Evolutionary conservation across 2,113 vertebrate species (phyloP), one percentile per base, ranked within the genome.

Genomic region (Diadophis punctatus): DNA sequence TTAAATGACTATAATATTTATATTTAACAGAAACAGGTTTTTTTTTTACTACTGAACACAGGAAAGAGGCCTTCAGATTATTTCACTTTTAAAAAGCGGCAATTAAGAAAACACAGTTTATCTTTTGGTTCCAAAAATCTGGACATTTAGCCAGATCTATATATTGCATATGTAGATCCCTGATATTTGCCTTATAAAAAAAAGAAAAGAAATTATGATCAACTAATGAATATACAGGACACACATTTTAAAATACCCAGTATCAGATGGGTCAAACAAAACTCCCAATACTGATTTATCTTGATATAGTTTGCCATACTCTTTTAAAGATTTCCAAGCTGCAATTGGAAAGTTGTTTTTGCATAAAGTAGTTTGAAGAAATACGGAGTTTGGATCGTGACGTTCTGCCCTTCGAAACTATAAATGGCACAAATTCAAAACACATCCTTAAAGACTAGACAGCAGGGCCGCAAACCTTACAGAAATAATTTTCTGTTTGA

Each of bases 111-210:
- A 80, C 43, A 80, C 22, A 11, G 12, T 88, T 68, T 30, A 90
- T 85, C 84, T 68, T 87, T 90, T 90, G 49, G 88, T 92, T 91
- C 53, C 48, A 85, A 92, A 91, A 88, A 90, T 92, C 74, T 89
- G 48, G 16, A 89, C 85, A 14, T 27, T 55, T 53, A 43, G 22
- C 84, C 91, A 92, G 84, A 87, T 87, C 80, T 60, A 55, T 43
- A 89, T 93, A 91, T 93, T 93, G 90, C 93, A 91, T 91, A 89
- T 10, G 22, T 51, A 87, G 46, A 93, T 90, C 63, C 84, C 91
- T 92, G 91, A 90, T 89, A 51, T 85, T 85, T 51, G 85, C 34
- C 25, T 53, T 85, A 49, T 46, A 74, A 52, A 51, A 51, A 34
- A 88, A 87, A 51, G 4, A 86, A n/a, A n/a, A 74, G 85, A 23